A percentile compares a stretch with the other conserved stretches of the same genome.
Conservation (phyloP, 2,113 vertebrate species). For the Xyrauchen texanus region DNA sequence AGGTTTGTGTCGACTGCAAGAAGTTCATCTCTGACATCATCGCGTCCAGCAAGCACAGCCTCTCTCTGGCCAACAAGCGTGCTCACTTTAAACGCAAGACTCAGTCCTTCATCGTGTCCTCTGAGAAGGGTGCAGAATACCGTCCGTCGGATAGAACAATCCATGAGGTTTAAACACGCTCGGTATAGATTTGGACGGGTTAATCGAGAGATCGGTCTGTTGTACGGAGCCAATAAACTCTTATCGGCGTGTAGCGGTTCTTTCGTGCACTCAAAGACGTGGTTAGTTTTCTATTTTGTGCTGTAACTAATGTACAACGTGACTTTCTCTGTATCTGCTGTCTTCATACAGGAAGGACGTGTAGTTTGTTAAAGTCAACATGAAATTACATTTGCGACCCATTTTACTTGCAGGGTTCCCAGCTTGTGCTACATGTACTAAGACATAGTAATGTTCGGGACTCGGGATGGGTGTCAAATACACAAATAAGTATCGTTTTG, state of each 20-base stretch:
- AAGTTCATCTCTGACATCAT: conserved; percentile 98
- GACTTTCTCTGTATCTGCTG: not conserved
- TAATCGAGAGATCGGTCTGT: not conserved
- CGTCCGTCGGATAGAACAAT: conserved; percentile 93
- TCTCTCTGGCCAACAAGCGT: conserved; percentile 93
- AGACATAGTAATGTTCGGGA: no score
- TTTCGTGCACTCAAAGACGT: not conserved
- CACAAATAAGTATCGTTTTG: no score
- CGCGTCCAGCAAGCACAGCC: conserved; percentile 91
- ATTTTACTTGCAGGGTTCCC: no score
- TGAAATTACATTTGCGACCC: no score
- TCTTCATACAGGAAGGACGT: not conserved
- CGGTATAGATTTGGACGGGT: not conserved
- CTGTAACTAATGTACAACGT: not conserved
- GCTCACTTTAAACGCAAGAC: conserved; percentile 95
- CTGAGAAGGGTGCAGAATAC: conserved; percentile 82
- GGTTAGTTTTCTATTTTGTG: not conserved
- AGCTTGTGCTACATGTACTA: no score
- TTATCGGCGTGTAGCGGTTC: conserved; percentile 6
- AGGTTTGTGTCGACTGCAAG: conserved; percentile 98
- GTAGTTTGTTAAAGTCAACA: no score
- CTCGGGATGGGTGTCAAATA: no score
- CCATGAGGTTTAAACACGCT: conserved; percentile 85
- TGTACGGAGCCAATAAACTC: not conserved
- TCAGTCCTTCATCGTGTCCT: conserved; percentile 90